phyloP scores from a whole-genome alignment of 2,113 vertebrate species.

The Oreocharis arfaki region DNA sequence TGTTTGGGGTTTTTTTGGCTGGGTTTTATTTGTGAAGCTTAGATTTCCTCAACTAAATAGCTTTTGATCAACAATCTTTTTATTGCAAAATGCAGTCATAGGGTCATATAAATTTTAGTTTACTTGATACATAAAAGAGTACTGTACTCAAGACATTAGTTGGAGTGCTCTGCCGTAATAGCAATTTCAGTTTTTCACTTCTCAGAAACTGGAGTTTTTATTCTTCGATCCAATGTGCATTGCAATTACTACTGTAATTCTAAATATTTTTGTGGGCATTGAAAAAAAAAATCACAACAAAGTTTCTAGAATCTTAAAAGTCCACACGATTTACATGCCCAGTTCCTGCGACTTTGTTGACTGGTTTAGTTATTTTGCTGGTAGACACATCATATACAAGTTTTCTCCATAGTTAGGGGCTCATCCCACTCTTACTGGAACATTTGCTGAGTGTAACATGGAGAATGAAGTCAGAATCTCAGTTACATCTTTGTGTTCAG shows the following conservation, averaged over 20 bases:
- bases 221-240: not conserved
- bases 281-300: not conserved
- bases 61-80: not conserved
- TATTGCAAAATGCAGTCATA: not conserved
- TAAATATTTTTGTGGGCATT: not conserved
- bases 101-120: not conserved
- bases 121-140: not conserved
- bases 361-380: not conserved
- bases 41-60: not conserved
- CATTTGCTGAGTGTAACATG: not conserved
- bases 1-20: not conserved
- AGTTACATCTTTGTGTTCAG: not conserved
- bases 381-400: not conserved
- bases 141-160: not conserved
- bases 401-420: not conserved
- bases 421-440: not conserved
- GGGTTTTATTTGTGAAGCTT: not conserved
- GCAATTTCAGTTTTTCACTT: not conserved
- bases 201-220: not conserved
- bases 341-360: not conserved
- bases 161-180: not conserved
- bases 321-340: not conserved
- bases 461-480: not conserved
- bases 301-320: not conserved
- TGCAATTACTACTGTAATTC: not conserved